A percentile compares a stretch with the other conserved stretches of the same genome.
Evolutionary conservation across 2,797 vertebrate species (phyloP).

Genomic region (Potorous gilbertii): DNA sequence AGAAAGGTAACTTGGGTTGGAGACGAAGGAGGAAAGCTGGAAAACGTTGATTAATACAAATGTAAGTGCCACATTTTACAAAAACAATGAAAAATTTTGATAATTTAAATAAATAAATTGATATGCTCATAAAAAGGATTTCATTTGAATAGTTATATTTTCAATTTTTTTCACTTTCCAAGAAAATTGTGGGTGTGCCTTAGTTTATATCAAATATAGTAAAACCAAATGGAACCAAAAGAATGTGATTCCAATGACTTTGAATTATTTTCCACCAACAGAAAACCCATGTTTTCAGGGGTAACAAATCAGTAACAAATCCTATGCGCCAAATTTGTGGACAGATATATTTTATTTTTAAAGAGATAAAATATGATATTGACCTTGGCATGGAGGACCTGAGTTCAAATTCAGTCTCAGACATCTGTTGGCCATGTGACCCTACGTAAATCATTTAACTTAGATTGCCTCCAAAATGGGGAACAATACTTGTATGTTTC

Average conservation of each 20-base stretch:
- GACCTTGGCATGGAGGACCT: no score
- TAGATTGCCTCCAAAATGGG: no score
- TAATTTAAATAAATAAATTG: not conserved
- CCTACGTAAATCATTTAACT: no score
- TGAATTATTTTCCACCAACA: not conserved
- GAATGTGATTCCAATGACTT: not conserved
- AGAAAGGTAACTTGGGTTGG: not conserved
- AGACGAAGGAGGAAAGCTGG: not conserved
- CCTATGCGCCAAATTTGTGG: no score
- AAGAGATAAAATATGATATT: no score
- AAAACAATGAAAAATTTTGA: not conserved
- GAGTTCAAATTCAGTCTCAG: no score
- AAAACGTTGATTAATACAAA: not conserved
- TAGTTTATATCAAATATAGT: conserved; percentile 12
- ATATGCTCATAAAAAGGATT: not conserved
- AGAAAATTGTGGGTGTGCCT: not conserved
- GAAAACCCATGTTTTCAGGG: not conserved
- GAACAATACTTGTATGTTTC: not conserved
- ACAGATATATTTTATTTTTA: no score
- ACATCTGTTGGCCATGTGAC: no score
- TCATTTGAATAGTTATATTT: conserved; percentile 17
- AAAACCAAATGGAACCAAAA: conserved; percentile 32
- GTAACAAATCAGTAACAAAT: no score
- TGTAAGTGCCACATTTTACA: not conserved
- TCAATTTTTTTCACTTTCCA: not conserved